Base-by-base conservation (phyloP, 2,888 invertebrate genomes). In the Orchesellides sinensis region DNA sequence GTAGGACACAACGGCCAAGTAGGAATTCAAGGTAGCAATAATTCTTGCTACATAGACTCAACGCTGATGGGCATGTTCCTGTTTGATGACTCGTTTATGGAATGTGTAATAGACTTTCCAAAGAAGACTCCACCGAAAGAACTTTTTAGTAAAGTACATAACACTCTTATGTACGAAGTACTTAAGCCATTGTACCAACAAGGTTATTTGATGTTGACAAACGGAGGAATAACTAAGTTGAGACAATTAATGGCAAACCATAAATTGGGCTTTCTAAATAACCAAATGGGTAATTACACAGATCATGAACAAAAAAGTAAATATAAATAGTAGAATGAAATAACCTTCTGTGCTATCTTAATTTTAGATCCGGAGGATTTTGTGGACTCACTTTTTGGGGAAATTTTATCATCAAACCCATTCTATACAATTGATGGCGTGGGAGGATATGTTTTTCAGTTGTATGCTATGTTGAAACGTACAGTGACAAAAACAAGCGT, bases 1-100 rank as follows among this genome's bases (percentile, higher is more conserved):
- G n/a, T n/a, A n/a, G n/a, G n/a, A n/a, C n/a, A n/a, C n/a, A n/a
- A n/a, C n/a, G n/a, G n/a, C n/a, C n/a, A n/a, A n/a, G n/a, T n/a
- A 17, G 49, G 49, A 12, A 49, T 49, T 49, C 10, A 49, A 19
- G 49, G 49, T 5, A 49, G 49, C 49, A 49, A 49, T 19, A 49
- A 49, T n/a, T 49, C 49, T n/a, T 49, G 49, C 49, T 49, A 49
- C 17, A 49, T 49, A n/a, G 49, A 49, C 17, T 49, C 49, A n/a
- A 10, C 49, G 5, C 17, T 49, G n/a, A 19, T 12, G 4, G n/a
- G 49, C 49, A 14, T 49, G 8, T 49, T 17, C 49, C 14, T 49
- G 49, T 49, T 49, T 19, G 6, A 49, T 49, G 49, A n/a, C n/a
- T n/a, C n/a, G n/a, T n/a, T n/a, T n/a, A n/a, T n/a, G n/a, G n/a